Evolutionary conservation across 2,113 vertebrate genomes (phyloP), one percentile per base, ranked within the genome.

Genomic region (Copsychus sechellarum): DNA sequence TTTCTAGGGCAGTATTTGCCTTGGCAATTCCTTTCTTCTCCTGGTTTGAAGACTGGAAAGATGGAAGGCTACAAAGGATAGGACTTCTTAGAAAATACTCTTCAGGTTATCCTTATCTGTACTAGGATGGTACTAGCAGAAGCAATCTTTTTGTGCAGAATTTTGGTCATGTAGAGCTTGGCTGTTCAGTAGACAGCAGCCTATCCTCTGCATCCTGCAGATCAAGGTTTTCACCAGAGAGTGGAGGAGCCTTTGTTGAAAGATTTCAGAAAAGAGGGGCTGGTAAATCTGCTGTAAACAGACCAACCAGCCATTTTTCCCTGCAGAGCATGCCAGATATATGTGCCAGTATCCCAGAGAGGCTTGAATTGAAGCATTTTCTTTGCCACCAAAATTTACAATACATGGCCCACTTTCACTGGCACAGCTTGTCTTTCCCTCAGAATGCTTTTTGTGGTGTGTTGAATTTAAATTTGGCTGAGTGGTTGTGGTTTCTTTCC

Each of bases 371-470:
- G 54, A 92, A 81, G 36, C 62, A 28, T 65, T 84, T 51, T 36
- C 62, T 77, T 86, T 90, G 81, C 78, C 62, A 91, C 85, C 90
- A 91, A 79, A 89, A 82, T 93, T 82, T 94, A 91, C 83, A 82
- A 77, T 82, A 91, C 12, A 5, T 5, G 61, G 62, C 86, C 83
- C 89, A 92, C 61, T 94, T 87, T 90, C 69, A 36, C 88, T 89
- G 90, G 82, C 93, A 94, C 74, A 82, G 84, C 38, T 92, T 87
- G 23, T 64, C 23, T 47, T 93, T 94, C 47, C 66, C 70, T 72
- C 5, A 5, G 81, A 91, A 86, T 2, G 12, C 29, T 79, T 95
- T 95, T 53, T 73, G 73, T 88, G 66, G 36, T 5, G 8, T 50
- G 69, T 36, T 73, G 77, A 91, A 87, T 90, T 92, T 71, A 90